Evolutionary conservation across 2,113 vertebrate genomes (phyloP).

Genomic region (Raja brachyura): DNA sequence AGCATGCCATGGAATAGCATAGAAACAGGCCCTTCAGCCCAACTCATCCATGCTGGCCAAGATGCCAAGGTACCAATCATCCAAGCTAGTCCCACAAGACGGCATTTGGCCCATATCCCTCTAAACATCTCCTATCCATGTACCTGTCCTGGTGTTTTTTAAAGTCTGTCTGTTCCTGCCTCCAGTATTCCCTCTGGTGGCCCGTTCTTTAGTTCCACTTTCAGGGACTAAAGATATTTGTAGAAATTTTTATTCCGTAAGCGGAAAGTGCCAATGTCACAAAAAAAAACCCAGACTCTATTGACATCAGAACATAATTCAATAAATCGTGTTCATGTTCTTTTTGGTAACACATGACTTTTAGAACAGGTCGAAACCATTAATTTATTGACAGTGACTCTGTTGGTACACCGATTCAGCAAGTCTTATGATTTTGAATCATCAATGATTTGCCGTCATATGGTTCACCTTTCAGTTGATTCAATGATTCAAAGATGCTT

Average conservation of each 20-base stretch:
- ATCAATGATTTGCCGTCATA: neutral
- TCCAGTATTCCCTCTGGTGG: too few species aligned
- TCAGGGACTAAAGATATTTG: neutral
- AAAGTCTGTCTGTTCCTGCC: too few species aligned
- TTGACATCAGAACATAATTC: neutral
- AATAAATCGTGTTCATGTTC: neutral
- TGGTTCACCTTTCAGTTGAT: neutral
- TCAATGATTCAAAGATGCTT: too few species aligned
- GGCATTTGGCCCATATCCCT: too few species aligned
- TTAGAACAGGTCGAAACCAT: neutral
- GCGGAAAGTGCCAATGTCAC: neutral
- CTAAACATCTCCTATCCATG: too few species aligned
- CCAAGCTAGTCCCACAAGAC: too few species aligned
- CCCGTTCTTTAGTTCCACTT: too few species aligned
- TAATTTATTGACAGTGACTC: neutral
- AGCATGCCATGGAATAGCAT: too few species aligned
- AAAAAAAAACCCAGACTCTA: neutral
- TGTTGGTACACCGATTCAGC: neutral
- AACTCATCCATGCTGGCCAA: too few species aligned
- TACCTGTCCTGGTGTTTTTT: too few species aligned
- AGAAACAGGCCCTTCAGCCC: too few species aligned
- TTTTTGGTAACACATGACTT: neutral
- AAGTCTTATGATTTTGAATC: neutral
- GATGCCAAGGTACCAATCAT: too few species aligned
- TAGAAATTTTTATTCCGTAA: neutral